These are phyloP conservation scores for Tenthredo amoena DNA, from an alignment of 2,888 invertebrate species.

Conservation along the genomic window DNA sequence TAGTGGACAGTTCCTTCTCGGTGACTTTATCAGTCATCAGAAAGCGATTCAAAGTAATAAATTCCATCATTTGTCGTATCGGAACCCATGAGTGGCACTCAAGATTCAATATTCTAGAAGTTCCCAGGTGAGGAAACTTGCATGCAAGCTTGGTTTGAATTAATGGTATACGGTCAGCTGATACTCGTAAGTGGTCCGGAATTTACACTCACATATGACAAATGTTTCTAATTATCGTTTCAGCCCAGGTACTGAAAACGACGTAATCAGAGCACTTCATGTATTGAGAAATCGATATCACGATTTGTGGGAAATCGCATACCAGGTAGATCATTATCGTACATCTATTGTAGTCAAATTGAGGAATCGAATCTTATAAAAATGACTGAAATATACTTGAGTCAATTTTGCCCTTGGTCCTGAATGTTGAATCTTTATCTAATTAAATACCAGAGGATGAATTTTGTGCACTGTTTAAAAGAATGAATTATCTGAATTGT, in stretches of 20 bases:
- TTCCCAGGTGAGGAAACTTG: neutral
- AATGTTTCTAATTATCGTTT: neutral
- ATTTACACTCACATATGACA: neutral
- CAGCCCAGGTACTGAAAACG: neutral
- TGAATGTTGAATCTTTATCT: neutral
- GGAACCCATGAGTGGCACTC: neutral
- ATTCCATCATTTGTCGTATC: neutral
- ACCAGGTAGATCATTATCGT: neutral
- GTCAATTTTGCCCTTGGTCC: neutral
- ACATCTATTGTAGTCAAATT: neutral
- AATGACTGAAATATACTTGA: neutral
- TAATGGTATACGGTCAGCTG: neutral
- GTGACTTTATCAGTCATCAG: neutral
- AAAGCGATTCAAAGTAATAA: neutral
- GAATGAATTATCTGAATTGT: neutral
- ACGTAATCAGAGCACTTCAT: neutral
- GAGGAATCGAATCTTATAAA: neutral
- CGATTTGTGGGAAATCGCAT: neutral
- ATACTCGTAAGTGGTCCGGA: neutral
- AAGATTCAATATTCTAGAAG: neutral
- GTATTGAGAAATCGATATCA: conserved; percentile 1
- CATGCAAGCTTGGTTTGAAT: neutral
- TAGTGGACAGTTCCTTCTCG: neutral
- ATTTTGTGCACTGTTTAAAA: no score
- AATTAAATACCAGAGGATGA: neutral